Evolutionary conservation across 2,797 vertebrate genomes (phyloP).

Genomic region (Pseudotriccus pelzelni): DNA sequence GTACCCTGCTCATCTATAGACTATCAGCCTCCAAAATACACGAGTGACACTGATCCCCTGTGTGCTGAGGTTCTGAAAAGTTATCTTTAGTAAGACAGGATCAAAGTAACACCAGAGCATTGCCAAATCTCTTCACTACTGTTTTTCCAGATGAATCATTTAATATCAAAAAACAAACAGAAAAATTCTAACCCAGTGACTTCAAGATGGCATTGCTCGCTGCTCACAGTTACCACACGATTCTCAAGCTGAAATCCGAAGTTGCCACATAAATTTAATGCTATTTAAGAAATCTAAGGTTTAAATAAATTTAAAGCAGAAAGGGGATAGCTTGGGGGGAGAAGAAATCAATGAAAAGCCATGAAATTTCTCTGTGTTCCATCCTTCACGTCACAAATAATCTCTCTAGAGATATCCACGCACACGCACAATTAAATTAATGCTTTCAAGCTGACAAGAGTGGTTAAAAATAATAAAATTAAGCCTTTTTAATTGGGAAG

Average conservation of each 20-base stretch:
- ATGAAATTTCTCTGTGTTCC: slow-evolving; percentile 24
- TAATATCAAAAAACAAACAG: neutral
- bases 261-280: neutral
- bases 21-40: neutral
- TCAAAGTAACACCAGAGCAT: neutral
- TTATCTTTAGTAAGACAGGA: neutral
- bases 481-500: neutral
- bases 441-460: slow-evolving; percentile 27
- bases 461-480: slow-evolving; percentile 54
- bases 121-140: neutral
- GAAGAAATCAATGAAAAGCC: slow-evolving; percentile 1
- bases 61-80: neutral
- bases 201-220: neutral
- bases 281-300: neutral
- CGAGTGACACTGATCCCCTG: neutral
- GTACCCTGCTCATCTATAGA: neutral
- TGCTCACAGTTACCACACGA: neutral
- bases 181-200: neutral
- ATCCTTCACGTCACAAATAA: slow-evolving; percentile 27
- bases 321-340: neutral
- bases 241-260: slow-evolving; percentile 6
- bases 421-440: slow-evolving; percentile 34
- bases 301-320: slow-evolving; percentile 28
- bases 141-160: neutral
- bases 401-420: neutral